These are phyloP conservation scores for Ptilorrhoa leucosticta DNA, from an alignment of 2,113 vertebrate species.

Conservation along the genomic window DNA sequence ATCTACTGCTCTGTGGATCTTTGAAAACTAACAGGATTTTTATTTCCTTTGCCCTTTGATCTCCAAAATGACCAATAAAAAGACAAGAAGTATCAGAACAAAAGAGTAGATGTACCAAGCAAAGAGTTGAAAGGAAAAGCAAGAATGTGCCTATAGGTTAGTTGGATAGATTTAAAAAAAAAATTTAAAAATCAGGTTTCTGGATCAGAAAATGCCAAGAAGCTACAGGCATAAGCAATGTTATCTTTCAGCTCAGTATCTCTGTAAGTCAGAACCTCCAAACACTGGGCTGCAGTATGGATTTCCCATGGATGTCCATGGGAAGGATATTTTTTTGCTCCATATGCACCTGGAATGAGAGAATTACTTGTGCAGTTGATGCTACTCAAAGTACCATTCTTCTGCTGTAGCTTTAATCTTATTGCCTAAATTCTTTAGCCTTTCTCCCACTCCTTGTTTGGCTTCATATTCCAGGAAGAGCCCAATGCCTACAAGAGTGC, in stretches of 20 bases:
- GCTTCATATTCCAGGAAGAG: not conserved
- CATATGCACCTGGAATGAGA: not conserved
- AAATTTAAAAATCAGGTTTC: not conserved
- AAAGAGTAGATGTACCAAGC: not conserved
- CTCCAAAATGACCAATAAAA: not conserved
- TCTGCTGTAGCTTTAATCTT: not conserved
- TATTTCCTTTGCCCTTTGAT: constrained; percentile 45
- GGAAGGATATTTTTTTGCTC: not conserved
- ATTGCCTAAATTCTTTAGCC: not conserved
- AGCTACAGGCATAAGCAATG: not conserved
- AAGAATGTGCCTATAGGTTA: not conserved
- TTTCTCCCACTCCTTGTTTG: not conserved
- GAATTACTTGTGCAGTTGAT: not conserved
- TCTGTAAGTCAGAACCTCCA: not conserved
- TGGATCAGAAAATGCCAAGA: not conserved
- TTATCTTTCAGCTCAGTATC: not conserved
- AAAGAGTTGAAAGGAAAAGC: not conserved
- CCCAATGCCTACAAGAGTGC: not conserved
- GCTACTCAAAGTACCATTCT: not conserved
- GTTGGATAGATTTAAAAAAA: not conserved
- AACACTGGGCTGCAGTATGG: not conserved
- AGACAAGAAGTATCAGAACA: not conserved
- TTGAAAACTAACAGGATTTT: constrained; percentile 27
- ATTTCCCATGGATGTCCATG: not conserved
- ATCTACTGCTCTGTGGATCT: constrained; percentile 8